phyloP scores from a whole-genome alignment of 2,888 invertebrate species.

The Schizotus pectinicornis region DNA sequence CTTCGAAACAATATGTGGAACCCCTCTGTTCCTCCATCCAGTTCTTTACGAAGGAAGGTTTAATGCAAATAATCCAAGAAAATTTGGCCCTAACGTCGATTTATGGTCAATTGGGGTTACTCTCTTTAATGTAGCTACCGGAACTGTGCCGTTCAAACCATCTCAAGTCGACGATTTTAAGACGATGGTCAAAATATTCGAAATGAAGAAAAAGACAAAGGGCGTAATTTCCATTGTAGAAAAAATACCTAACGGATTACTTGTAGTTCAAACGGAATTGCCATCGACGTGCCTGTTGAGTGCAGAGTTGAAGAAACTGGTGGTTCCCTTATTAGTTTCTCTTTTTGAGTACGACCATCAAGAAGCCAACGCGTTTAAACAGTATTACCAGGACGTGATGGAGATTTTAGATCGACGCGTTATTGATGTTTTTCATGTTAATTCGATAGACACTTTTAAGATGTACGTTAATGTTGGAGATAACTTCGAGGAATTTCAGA shows the following conservation, averaged over 20 bases:
- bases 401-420: slow-evolving; percentile 2
- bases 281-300: slow-evolving; percentile 7
- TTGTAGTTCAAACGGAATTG: background rate
- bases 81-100: slow-evolving; percentile 17
- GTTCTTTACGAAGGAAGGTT: background rate
- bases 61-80: background rate
- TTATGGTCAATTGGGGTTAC: slow-evolving; percentile 21
- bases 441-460: slow-evolving; percentile 7
- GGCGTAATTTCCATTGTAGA: slow-evolving; percentile 1
- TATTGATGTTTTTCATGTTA: slow-evolving; percentile 10
- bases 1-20: slow-evolving; percentile 13
- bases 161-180: background rate
- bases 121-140: slow-evolving; percentile 11
- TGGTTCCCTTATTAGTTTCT: slow-evolving; percentile 9
- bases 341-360: slow-evolving; percentile 5
- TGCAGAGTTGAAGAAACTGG: slow-evolving; percentile 5
- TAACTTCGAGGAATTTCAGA: slow-evolving; percentile 10
- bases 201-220: slow-evolving; percentile 1
- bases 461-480: slow-evolving; percentile 8
- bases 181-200: slow-evolving; percentile 3
- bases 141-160: slow-evolving; percentile 14
- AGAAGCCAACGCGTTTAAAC: background rate
- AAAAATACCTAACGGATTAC: background rate
- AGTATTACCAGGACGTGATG: slow-evolving; percentile 2
- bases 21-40: slow-evolving; percentile 14